Percentiles rank a stretch among this genome's conserved stretches.
Evolutionary conservation across 2,797 vertebrate species (phyloP).

Genomic region (Muscicapa comitata): DNA sequence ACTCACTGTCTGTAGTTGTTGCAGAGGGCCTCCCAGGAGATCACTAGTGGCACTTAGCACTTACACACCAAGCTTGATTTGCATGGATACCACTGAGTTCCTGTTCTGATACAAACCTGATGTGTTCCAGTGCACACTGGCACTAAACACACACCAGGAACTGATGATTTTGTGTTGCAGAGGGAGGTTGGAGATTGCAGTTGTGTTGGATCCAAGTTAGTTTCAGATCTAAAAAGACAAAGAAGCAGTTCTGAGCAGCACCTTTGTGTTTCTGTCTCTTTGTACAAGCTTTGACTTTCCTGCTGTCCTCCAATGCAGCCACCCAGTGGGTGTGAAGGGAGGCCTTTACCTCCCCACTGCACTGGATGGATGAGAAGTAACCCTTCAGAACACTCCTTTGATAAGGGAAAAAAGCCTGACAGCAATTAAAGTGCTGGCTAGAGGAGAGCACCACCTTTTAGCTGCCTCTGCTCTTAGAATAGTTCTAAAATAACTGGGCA

Average conservation of each 20-base stretch:
- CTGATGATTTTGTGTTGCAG: background rate
- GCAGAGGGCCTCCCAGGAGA: background rate
- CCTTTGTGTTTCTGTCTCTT: fast-evolving
- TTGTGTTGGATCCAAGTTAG: background rate
- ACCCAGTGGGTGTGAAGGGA: fast-evolving
- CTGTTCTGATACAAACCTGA: background rate
- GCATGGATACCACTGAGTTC: background rate
- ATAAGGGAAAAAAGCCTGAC: background rate
- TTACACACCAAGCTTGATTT: background rate
- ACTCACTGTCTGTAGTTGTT: background rate
- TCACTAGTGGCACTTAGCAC: background rate
- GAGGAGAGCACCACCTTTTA: background rate
- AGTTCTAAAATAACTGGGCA: background rate
- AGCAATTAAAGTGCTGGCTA: background rate
- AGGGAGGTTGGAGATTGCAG: background rate
- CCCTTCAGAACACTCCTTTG: background rate
- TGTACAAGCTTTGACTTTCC: background rate
- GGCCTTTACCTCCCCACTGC: background rate
- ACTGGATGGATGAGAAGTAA: background rate
- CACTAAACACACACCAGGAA: background rate
- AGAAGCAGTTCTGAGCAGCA: background rate
- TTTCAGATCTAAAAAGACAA: background rate
- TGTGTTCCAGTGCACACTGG: background rate
- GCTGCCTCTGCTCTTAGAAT: background rate
- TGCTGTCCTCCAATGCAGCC: background rate